phyloP scores from a whole-genome alignment of 1,140 invertebrate genomes.

The Pseudobourletiella spinata region DNA sequence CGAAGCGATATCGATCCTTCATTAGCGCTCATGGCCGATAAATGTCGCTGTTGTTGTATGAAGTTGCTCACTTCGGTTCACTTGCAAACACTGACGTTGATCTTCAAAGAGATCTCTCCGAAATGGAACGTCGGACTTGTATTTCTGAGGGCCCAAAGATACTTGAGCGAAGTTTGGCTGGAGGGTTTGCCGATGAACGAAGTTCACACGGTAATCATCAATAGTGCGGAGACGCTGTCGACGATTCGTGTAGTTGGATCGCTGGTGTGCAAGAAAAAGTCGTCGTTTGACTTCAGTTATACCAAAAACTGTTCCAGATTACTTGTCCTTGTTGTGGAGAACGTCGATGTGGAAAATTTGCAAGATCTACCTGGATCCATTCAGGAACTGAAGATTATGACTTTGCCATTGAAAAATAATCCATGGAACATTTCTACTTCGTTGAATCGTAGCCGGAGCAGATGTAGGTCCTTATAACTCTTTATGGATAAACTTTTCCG shows the following conservation, averaged over 20 bases:
- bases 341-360: neutral
- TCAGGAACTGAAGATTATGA: neutral
- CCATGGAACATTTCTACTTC: neutral
- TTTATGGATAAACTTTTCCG: neutral
- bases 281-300: neutral
- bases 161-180: neutral
- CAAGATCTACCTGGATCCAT: neutral
- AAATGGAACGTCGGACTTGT: neutral
- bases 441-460: neutral
- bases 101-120: neutral
- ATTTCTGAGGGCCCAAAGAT: neutral
- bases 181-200: neutral
- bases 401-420: neutral
- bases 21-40: neutral
- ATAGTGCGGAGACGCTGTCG: neutral
- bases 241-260: neutral
- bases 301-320: neutral
- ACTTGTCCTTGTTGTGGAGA: neutral
- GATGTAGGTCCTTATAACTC: neutral
- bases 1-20: neutral
- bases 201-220: neutral
- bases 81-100: neutral
- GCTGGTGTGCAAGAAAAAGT: neutral
- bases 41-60: neutral
- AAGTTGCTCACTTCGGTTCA: neutral